These are phyloP conservation scores for Enoplosus armatus DNA, from an alignment of 2,797 vertebrate species.

Conservation along the genomic window DNA sequence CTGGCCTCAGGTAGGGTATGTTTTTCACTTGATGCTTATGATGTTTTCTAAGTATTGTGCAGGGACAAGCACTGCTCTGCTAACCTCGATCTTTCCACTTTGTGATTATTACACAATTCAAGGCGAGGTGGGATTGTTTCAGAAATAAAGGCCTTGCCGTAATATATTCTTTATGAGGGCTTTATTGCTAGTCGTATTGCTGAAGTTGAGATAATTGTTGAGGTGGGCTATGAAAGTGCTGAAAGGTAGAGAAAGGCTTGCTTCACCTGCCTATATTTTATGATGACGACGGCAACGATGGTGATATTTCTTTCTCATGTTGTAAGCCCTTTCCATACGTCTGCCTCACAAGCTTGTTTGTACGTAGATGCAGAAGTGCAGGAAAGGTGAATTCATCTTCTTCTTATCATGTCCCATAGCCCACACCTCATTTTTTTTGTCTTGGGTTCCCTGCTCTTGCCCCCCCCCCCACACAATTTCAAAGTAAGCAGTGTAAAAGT, in stretches of 20 bases:
- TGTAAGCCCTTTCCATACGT: neutral
- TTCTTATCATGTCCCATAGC: neutral
- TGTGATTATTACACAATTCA: constrained; percentile 32
- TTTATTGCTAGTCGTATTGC: constrained; percentile 39
- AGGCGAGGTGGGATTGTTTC: constrained; percentile 20
- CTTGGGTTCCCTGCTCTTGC: neutral
- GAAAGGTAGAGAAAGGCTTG: neutral
- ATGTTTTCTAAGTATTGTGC: constrained; percentile 15
- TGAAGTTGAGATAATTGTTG: constrained; percentile 43
- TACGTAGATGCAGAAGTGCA: neutral
- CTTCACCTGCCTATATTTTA: constrained; percentile 19
- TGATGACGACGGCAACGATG: constrained; percentile 6
- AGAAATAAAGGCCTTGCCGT: constrained; percentile 11
- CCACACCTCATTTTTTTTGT: no score
- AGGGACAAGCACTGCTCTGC: constrained; percentile 10
- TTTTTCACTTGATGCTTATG: constrained; percentile 27
- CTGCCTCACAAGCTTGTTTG: neutral
- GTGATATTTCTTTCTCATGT: neutral
- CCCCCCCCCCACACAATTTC: neutral
- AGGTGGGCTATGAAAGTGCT: constrained; percentile 8
- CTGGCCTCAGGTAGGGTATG: constrained; percentile 33
- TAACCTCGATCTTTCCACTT: constrained; percentile 28
- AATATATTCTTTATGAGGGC: constrained; percentile 41
- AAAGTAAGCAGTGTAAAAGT: neutral
- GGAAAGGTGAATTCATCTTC: neutral